phyloP scores from a whole-genome alignment of 2,888 invertebrate species.

The Leucania comma region DNA sequence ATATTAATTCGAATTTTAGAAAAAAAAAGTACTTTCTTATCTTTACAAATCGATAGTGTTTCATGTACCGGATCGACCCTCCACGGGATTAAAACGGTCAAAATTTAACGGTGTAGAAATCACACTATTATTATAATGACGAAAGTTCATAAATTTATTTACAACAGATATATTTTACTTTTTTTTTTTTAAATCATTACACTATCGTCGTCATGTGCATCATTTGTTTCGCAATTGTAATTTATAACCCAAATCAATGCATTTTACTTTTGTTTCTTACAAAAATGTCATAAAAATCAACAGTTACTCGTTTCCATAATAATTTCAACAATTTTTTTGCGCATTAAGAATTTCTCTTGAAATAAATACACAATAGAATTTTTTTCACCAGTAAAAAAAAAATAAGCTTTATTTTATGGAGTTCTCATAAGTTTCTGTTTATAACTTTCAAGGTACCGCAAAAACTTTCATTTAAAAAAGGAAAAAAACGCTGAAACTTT shows the following conservation, averaged over 20 bases:
- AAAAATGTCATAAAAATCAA: slow-evolving; percentile 33
- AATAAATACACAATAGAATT: slow-evolving; percentile 21
- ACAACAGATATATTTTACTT: not conserved
- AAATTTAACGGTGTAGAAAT: too few species aligned
- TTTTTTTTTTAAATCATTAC: too few species aligned
- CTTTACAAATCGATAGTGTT: too few species aligned
- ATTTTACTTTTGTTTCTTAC: slow-evolving; percentile 55
- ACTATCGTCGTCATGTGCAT: slow-evolving; percentile 17
- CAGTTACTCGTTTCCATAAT: slow-evolving; percentile 21
- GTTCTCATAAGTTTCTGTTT: not conserved
- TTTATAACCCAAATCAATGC: slow-evolving; percentile 55
- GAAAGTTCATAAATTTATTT: not conserved
- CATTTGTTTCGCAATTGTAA: slow-evolving; percentile 28
- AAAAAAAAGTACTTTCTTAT: too few species aligned
- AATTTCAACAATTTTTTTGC: slow-evolving; percentile 32
- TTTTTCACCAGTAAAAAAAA: not conserved
- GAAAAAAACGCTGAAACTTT: not conserved
- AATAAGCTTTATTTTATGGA: not conserved
- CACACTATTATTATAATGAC: too few species aligned
- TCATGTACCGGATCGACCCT: too few species aligned
- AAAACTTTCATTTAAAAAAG: not conserved
- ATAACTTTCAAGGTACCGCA: not conserved
- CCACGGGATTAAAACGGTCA: too few species aligned
- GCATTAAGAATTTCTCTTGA: slow-evolving; percentile 41
- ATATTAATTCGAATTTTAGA: too few species aligned